A percentile compares a stretch with the other conserved stretches of the same genome.
Evolutionary conservation across 2,888 invertebrate genomes (phyloP).

Genomic region (Mayetiola destructor): DNA sequence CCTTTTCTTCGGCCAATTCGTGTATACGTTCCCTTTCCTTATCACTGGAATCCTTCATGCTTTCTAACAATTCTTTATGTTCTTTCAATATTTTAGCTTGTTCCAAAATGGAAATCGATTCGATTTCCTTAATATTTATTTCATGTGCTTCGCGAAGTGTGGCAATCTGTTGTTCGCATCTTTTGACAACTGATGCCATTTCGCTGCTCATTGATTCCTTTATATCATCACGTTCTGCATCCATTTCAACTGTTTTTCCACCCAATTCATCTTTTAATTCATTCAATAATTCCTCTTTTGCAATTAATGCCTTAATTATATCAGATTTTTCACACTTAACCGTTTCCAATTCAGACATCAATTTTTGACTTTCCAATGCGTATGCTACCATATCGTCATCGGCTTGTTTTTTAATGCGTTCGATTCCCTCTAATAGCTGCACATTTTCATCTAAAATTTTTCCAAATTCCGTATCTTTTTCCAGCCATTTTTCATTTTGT

Average conservation of each 20-base stretch:
- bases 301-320: neutral
- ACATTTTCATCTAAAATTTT: slow-evolving; percentile 27
- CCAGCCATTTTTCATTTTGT: slow-evolving; percentile 23
- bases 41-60: slow-evolving; percentile 14
- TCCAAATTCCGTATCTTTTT: slow-evolving; percentile 25
- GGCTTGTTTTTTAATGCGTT: slow-evolving; percentile 27
- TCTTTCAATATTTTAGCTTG: slow-evolving; percentile 18
- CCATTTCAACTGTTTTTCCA: slow-evolving; percentile 32
- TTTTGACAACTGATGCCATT: slow-evolving; percentile 23
- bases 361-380: slow-evolving; percentile 27
- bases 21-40: slow-evolving; percentile 30
- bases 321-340: neutral
- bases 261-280: slow-evolving; percentile 25
- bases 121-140: slow-evolving; percentile 21
- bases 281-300: slow-evolving; percentile 15
- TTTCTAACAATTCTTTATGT: slow-evolving; percentile 17
- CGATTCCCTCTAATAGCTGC: slow-evolving; percentile 25
- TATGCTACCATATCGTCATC: slow-evolving; percentile 30
- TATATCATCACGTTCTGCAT: slow-evolving; percentile 30
- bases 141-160: slow-evolving; percentile 20
- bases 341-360: slow-evolving; percentile 29
- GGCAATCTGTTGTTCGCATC: slow-evolving; percentile 19
- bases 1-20: slow-evolving; percentile 31
- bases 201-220: slow-evolving; percentile 29
- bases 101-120: slow-evolving; percentile 19